Conservation (phyloP, 2,888 invertebrate genomes). For the Ferrisia virgata region DNA sequence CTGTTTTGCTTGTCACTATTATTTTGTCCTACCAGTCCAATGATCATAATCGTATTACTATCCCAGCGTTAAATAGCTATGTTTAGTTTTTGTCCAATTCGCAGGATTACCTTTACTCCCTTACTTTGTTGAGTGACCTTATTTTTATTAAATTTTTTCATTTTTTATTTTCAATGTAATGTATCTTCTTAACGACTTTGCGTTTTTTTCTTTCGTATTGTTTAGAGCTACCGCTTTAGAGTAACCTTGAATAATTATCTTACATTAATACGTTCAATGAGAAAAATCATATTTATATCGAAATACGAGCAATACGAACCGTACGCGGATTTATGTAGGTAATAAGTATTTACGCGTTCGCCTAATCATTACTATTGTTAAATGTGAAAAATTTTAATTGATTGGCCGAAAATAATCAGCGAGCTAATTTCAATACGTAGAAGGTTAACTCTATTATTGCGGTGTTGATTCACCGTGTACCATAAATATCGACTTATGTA, state of each 20-base stretch:
- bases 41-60: not conserved
- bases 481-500: not conserved
- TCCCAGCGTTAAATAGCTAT: not conserved
- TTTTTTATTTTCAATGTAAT: too few relatives aligned
- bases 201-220: not conserved
- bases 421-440: slow-evolving; percentile 14
- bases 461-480: not conserved
- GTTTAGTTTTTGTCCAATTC: not conserved
- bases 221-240: not conserved
- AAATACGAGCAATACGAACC: not conserved
- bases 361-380: slow-evolving; percentile 5
- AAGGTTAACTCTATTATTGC: slow-evolving; percentile 4
- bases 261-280: slow-evolving; percentile 9
- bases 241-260: slow-evolving; percentile 7
- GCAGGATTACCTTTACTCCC: not conserved
- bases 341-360: not conserved
- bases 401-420: slow-evolving; percentile 14
- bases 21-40: not conserved
- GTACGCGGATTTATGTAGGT: not conserved
- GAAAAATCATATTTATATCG: slow-evolving; percentile 14
- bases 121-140: not conserved
- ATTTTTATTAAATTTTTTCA: not conserved
- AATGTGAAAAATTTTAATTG: slow-evolving; percentile 7
- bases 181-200: not conserved
- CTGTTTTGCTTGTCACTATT: slow-evolving; percentile 24